phyloP scores from a whole-genome alignment of 2,888 invertebrate genomes.

The Barypeithes pellucidus region DNA sequence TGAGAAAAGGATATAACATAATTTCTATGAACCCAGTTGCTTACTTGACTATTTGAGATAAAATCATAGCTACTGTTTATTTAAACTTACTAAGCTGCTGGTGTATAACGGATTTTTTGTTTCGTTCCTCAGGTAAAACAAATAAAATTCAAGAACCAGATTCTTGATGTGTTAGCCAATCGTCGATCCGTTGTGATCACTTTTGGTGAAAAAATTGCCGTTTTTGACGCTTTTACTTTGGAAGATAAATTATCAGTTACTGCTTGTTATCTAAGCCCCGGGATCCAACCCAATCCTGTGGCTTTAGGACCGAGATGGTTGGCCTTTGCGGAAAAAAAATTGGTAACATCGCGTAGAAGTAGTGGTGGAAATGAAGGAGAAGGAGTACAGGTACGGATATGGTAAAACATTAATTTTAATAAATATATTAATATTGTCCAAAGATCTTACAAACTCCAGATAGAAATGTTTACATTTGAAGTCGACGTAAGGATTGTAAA shows the following conservation, averaged over 20 bases:
- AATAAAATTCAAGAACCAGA: conserved; percentile 93
- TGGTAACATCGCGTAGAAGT: conserved; percentile 84
- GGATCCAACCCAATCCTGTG: conserved; percentile 86
- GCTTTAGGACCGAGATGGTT: conserved; percentile 90
- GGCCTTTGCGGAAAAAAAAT: conserved; percentile 89
- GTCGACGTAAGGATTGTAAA: too few species aligned
- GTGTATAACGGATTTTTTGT: too few species aligned
- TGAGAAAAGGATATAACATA: conserved; percentile 60
- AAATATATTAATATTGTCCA: too few species aligned
- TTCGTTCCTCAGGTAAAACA: conserved; percentile 80
- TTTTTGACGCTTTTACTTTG: conserved; percentile 91
- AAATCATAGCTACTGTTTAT: too few species aligned
- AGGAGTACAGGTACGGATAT: conserved; percentile 66
- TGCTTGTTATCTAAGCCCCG: conserved; percentile 91
- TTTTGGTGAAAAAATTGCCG: conserved; percentile 91
- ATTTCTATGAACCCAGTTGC: too few species aligned
- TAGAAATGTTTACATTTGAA: too few species aligned
- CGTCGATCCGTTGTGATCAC: conserved; percentile 90
- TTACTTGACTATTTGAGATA: too few species aligned
- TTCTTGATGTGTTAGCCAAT: conserved; percentile 92
- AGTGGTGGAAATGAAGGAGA: conserved; percentile 87
- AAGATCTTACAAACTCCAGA: too few species aligned
- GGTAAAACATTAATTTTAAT: not conserved
- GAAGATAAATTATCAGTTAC: conserved; percentile 91
- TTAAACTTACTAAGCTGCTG: too few species aligned